Evolutionary conservation across 92 coral and sea anemone species (phyloP).

Genomic region (Zoanthus sociatus): DNA sequence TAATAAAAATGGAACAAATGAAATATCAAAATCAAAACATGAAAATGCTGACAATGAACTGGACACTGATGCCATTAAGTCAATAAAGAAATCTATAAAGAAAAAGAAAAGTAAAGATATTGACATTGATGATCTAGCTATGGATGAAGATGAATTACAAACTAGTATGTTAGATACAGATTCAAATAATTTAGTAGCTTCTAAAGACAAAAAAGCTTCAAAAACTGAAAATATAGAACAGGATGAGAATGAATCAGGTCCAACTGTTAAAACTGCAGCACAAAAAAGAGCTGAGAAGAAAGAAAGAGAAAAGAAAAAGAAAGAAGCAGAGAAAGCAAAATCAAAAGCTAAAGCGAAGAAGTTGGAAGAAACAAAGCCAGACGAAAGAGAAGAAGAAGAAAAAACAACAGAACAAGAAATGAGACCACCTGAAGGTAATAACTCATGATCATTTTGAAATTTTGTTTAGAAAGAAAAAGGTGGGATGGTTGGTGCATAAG

Average conservation of each 20-base stretch:
- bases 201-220: slow-evolving; percentile 49
- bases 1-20: slow-evolving; percentile 19
- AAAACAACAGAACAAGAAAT: slow-evolving; percentile 30
- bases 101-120: slow-evolving; percentile 80
- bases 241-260: slow-evolving; percentile 60
- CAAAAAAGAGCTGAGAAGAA: slow-evolving; percentile 99
- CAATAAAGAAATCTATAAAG: slow-evolving; percentile 81
- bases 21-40: slow-evolving; percentile 31
- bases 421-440: slow-evolving; percentile 17
- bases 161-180: slow-evolving; percentile 46
- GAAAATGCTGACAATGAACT: slow-evolving; percentile 43
- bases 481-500: neutral
- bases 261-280: slow-evolving; percentile 92
- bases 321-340: slow-evolving; percentile 88
- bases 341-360: slow-evolving; percentile 75
- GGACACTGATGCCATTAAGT: slow-evolving; percentile 4
- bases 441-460: neutral
- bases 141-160: slow-evolving; percentile 61
- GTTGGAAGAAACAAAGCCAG: slow-evolving; percentile 37
- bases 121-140: slow-evolving; percentile 73
- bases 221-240: slow-evolving; percentile 42
- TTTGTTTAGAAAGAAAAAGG: neutral
- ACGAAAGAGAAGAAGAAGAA: slow-evolving; percentile 42
- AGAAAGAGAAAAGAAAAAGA: slow-evolving; percentile 96
- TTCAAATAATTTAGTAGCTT: slow-evolving; percentile 34